These are phyloP conservation scores for Tenodera sinensis DNA, from an alignment of 2,888 invertebrate genomes.

Conservation along the genomic window DNA sequence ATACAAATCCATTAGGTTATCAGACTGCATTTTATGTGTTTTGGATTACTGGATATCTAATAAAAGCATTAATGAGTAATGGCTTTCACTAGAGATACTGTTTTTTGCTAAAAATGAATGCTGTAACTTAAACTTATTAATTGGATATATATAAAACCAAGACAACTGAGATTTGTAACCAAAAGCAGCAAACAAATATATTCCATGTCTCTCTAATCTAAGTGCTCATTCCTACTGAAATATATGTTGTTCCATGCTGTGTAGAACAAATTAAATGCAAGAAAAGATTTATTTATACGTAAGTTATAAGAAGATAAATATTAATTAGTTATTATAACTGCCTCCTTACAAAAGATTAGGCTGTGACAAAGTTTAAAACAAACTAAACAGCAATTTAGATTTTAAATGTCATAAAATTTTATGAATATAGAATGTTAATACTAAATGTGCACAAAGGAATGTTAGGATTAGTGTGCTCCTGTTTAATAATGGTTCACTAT, in stretches of 20 bases:
- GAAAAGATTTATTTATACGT: neutral
- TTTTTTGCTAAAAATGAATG: neutral
- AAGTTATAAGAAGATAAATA: neutral
- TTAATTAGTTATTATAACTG: constrained; percentile 6
- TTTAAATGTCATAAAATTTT: constrained; percentile 16
- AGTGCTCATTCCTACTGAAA: constrained; percentile 11
- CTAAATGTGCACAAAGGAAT: neutral
- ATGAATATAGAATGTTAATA: neutral
- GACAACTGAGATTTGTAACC: neutral
- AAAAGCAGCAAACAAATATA: neutral
- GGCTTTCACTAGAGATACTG: neutral
- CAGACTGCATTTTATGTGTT: neutral
- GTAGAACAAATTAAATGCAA: neutral
- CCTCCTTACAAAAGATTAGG: constrained; percentile 25
- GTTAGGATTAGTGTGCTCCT: neutral
- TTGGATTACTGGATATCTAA: neutral
- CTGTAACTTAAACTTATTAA: neutral
- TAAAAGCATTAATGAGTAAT: no score
- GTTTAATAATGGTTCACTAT: no score
- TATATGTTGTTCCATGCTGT: neutral
- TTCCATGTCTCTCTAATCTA: neutral
- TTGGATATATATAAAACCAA: neutral
- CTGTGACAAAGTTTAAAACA: constrained; percentile 25
- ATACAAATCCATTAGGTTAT: neutral
- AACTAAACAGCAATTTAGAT: constrained; percentile 24